Evolutionary conservation across 2,797 vertebrate species (phyloP), one percentile per base, ranked within the genome.

Genomic region (Acanthornis magna): DNA sequence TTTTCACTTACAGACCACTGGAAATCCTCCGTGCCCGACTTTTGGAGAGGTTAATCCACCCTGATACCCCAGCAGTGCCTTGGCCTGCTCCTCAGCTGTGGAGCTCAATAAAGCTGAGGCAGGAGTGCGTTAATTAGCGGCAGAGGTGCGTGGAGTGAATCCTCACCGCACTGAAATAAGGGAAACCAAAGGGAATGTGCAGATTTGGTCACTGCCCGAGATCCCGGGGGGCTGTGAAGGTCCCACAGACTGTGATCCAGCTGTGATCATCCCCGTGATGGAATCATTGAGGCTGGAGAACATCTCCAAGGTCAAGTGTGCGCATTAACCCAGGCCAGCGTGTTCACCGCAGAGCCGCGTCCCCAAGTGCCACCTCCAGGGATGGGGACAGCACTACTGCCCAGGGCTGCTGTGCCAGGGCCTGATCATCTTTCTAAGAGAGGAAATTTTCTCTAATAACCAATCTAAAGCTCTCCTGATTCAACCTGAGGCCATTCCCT

Each of bases 141-240:
- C 30, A 26, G 50, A 70, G 42, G 17, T 18, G 53, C 1, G 4
- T 29, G 4, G 22, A 22, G 45, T 26, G 32, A 29, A 16, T 7
- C 25, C 40, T 16, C 47, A 8, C 47, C 18, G 18, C 51, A 8
- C 47, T 23, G 47, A 43, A 66, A 66, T 0, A 6, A 7, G 20
- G 9, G 30, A 23, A 16, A 32, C 9, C 0, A 2, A 71, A 43
- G 36, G 61, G 9, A 23, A 42, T 0, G 3, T 7, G 1, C 48
- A 48, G 57, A 25, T 1, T 38, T 43, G 36, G 48, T 2, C 5
- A 2, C 26, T 29, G 47, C 38, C 42, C 10, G 2, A 4, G 23
- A 18, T 4, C 25, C 7, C 13, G 4, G 0, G 1, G 3, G 55
- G 50, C 45, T 10, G 43, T 9, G 43, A 10, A 18, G 18, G 14